Conservation (phyloP, 2,113 vertebrate genomes). For the Bubalus kerabau region DNA sequence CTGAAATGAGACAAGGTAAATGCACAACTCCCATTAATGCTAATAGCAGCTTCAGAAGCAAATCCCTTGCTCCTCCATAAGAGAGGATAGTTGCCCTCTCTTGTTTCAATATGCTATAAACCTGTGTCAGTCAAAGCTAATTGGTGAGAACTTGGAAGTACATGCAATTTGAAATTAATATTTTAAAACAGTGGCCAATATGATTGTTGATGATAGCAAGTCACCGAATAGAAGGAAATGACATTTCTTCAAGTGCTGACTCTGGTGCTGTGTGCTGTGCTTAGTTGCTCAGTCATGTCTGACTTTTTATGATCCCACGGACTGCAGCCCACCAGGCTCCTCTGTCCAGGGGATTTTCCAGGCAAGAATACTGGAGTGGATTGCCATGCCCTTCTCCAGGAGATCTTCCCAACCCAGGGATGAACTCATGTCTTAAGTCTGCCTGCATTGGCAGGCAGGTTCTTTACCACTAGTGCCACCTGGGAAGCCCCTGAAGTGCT, state of each 20-base stretch:
- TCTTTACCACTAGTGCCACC: neutral
- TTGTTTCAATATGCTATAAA: neutral
- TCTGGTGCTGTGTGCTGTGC: neutral
- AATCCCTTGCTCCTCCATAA: conserved; percentile 36
- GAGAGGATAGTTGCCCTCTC: neutral
- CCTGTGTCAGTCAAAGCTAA: neutral
- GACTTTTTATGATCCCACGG: neutral
- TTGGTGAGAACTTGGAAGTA: conserved; percentile 12
- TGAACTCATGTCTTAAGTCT: neutral
- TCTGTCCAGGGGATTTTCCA: neutral
- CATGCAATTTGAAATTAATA: conserved; percentile 35
- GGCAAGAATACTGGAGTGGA: neutral
- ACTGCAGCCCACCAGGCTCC: neutral
- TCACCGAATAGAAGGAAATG: neutral
- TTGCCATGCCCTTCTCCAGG: neutral
- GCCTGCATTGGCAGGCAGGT: neutral
- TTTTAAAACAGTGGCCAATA: neutral
- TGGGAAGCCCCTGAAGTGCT: neutral
- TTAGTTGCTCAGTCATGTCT: neutral
- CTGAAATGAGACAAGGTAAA: conserved; percentile 50
- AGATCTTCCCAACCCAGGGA: neutral
- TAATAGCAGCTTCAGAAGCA: conserved; percentile 38
- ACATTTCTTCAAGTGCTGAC: neutral
- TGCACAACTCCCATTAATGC: conserved; percentile 19
- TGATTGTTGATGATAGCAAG: neutral